Evolutionary conservation across 35 echinoderm and acorn worm genomes (phyloP).

Genomic region (Heliocidaris tuberculata): DNA sequence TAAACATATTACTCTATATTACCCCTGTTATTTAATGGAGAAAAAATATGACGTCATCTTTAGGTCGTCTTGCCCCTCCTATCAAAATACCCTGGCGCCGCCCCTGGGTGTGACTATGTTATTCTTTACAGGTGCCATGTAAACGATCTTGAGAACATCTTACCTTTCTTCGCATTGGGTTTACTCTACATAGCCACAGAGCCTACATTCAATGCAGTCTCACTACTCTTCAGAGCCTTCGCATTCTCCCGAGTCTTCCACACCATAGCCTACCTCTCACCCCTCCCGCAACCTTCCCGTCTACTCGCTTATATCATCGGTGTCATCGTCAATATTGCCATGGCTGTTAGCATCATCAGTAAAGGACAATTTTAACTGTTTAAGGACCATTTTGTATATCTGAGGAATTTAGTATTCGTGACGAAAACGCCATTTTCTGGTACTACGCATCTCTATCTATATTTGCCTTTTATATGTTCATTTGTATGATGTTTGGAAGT

Average conservation of each 20-base stretch:
- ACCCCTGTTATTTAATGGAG: too few relatives aligned
- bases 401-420: too few relatives aligned
- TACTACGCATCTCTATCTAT: too few relatives aligned
- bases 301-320: slow-evolving; percentile 55
- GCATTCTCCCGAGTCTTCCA: slow-evolving; percentile 68
- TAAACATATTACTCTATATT: too few relatives aligned
- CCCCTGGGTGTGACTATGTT: not conserved
- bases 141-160: slow-evolving; percentile 92
- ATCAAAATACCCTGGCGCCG: too few relatives aligned
- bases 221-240: slow-evolving; percentile 70
- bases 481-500: too few relatives aligned
- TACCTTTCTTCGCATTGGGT: slow-evolving; percentile 72
- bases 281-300: slow-evolving; percentile 75
- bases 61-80: too few relatives aligned
- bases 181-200: slow-evolving; percentile 61
- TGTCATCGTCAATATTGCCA: slow-evolving; percentile 64
- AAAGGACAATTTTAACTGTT: slow-evolving; percentile 8
- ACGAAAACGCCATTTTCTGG: too few relatives aligned
- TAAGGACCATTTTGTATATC: too few relatives aligned
- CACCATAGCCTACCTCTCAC: slow-evolving; percentile 72
- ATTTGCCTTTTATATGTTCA: too few relatives aligned
- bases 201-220: slow-evolving; percentile 48
- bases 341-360: slow-evolving; percentile 49
- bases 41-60: too few relatives aligned
- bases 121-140: slow-evolving; percentile 73